A percentile compares a stretch with the other conserved stretches of the same genome.
phyloP scores from a whole-genome alignment of 2,113 vertebrate species.

The Phrynocephalus versicolor region DNA sequence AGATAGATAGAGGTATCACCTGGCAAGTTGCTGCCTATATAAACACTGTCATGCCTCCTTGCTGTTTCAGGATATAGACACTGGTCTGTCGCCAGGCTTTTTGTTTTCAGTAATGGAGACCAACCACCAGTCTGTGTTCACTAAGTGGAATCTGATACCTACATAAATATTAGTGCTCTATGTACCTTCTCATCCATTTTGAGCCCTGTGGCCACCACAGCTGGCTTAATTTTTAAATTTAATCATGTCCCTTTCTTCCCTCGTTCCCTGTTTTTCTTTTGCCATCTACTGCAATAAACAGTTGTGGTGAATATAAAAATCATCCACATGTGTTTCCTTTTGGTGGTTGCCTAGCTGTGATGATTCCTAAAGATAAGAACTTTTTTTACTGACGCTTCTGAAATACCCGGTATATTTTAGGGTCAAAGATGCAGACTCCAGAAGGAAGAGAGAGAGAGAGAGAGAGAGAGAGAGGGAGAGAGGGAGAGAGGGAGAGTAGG shows the following conservation, averaged over 20 bases:
- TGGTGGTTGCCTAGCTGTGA: neutral
- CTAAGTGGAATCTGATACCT: neutral
- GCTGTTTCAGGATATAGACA: neutral
- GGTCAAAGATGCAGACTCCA: no score
- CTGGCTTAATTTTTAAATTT: neutral
- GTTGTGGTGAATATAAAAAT: neutral
- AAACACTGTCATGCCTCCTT: neutral
- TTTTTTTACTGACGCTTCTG: no score
- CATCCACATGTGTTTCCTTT: neutral
- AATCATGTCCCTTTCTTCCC: neutral
- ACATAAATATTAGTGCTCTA: neutral
- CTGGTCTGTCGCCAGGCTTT: neutral
- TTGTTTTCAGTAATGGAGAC: neutral
- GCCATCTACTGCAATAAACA: neutral
- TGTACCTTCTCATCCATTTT: neutral
- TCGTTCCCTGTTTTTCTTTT: neutral
- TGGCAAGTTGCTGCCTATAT: neutral
- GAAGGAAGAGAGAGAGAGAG: no score
- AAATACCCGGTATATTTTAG: no score
- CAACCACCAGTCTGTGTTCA: neutral
- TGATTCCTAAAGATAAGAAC: no score
- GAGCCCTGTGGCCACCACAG: neutral
- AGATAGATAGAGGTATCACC: neutral
- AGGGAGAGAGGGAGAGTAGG: no score
- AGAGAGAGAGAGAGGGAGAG: no score